These are phyloP conservation scores for Fratercula arctica DNA, from an alignment of 2,797 vertebrate species.

Conservation along the genomic window DNA sequence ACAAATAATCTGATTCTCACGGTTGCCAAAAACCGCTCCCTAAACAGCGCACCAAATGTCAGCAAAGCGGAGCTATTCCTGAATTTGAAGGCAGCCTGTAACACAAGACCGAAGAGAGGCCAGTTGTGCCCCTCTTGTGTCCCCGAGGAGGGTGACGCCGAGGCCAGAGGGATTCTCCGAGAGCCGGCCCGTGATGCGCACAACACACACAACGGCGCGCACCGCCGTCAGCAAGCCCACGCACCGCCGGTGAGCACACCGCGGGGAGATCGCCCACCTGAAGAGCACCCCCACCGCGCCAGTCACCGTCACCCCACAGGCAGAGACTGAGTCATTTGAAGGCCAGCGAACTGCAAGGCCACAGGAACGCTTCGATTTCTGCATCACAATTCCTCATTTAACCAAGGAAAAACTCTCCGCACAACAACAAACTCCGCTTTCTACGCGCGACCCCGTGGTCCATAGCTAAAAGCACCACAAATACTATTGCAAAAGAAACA, in stretches of 20 bases:
- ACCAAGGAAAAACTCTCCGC: not conserved
- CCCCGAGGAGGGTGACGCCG: not conserved
- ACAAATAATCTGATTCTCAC: not conserved
- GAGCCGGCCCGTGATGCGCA: rapidly evolving
- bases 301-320: rapidly evolving
- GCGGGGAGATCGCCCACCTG: not conserved
- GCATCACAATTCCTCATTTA: not conserved
- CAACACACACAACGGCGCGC: rapidly evolving
- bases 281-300: rapidly evolving
- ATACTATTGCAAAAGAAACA: not conserved
- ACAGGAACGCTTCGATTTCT: not conserved
- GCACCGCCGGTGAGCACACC: rapidly evolving
- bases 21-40: not conserved
- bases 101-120: rapidly evolving
- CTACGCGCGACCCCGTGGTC: rapidly evolving
- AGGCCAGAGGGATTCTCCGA: not conserved
- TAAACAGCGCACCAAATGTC: rapidly evolving
- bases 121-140: rapidly evolving
- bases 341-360: not conserved
- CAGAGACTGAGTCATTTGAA: rapidly evolving
- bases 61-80: not conserved
- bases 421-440: not conserved
- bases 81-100: not conserved
- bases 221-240: rapidly evolving
- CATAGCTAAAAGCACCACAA: not conserved